Evolutionary conservation across 2,888 invertebrate species (phyloP).

Genomic region (Drosophila anceps): DNA sequence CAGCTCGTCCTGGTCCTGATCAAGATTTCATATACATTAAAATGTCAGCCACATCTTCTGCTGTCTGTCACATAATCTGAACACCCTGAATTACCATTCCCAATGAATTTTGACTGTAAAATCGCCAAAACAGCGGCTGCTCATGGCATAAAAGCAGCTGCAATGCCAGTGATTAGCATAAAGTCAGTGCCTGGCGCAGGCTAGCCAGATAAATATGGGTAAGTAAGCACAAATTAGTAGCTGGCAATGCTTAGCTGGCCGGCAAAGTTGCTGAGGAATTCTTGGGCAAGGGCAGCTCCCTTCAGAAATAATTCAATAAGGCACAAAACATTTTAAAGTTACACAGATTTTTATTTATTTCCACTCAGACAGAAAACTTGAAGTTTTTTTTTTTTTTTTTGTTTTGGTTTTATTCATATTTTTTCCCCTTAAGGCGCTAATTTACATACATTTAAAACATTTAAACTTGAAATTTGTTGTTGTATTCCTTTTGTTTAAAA

Average conservation of each 20-base stretch:
- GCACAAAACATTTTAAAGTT: not conserved
- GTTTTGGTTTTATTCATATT: slow-evolving; percentile 10
- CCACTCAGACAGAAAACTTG: slow-evolving; percentile 64
- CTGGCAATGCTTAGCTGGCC: not conserved
- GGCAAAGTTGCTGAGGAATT: not conserved
- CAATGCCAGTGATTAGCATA: not conserved
- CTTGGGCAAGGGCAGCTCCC: not conserved
- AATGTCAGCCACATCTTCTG: not conserved
- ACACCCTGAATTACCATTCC: not conserved
- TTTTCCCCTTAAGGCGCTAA: slow-evolving; percentile 39
- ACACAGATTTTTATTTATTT: slow-evolving; percentile 28
- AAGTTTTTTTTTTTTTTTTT: slow-evolving; percentile 45
- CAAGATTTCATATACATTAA: not conserved
- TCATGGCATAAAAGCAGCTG: not conserved
- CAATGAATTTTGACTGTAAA: too few species aligned
- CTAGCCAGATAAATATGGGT: not conserved
- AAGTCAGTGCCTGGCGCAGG: too few species aligned
- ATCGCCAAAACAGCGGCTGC: too few species aligned
- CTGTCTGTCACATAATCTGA: not conserved
- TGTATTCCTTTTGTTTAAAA: slow-evolving; percentile 31
- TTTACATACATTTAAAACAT: slow-evolving; percentile 52
- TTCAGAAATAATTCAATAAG: not conserved
- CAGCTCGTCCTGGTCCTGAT: not conserved
- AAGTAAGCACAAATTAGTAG: not conserved
- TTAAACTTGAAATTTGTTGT: slow-evolving; percentile 42